Evolutionary conservation across 2,888 invertebrate species (phyloP).

Genomic region (Aphelenchoides bicaudatus): DNA sequence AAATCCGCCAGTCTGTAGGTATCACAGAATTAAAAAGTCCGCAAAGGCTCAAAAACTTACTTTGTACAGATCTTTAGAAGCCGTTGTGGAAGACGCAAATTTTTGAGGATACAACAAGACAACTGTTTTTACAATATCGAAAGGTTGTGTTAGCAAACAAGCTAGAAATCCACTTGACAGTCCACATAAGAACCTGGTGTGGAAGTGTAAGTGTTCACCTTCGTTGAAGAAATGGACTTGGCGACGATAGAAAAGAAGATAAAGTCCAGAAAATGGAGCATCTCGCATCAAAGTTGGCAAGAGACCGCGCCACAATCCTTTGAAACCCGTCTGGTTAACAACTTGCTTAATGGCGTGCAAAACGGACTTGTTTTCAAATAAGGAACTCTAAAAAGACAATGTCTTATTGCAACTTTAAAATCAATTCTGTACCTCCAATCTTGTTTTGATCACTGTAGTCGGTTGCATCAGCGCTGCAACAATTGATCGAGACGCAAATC

Average conservation of each 20-base stretch:
- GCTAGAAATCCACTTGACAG: constrained; percentile 31
- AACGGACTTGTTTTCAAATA: constrained; percentile 25
- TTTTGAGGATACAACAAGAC: constrained; percentile 33
- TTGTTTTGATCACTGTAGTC: constrained; percentile 32
- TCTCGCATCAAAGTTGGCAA: constrained; percentile 32
- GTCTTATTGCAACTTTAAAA: constrained; percentile 3
- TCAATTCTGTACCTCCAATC: constrained; percentile 28
- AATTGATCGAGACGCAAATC: constrained; percentile 26
- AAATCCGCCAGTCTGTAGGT: constrained; percentile 14
- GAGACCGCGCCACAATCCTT: constrained; percentile 28
- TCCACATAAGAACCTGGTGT: no score
- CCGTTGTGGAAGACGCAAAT: constrained; percentile 15
- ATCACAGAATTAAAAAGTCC: neutral
- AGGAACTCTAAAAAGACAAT: constrained; percentile 28
- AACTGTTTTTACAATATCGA: constrained; percentile 32
- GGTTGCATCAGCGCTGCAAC: constrained; percentile 29
- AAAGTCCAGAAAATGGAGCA: constrained; percentile 36
- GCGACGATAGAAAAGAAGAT: constrained; percentile 31
- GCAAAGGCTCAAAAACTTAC: neutral
- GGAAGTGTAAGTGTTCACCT: neutral
- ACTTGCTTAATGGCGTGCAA: constrained; percentile 22
- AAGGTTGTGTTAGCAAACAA: constrained; percentile 35
- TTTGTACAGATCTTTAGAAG: constrained; percentile 18
- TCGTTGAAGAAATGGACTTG: constrained; percentile 22
- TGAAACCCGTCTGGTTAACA: constrained; percentile 25